These are phyloP conservation scores for Agelas oroides DNA, from an alignment of 37 sponge, comb jelly and placozoan genomes.

Conservation along the genomic window DNA sequence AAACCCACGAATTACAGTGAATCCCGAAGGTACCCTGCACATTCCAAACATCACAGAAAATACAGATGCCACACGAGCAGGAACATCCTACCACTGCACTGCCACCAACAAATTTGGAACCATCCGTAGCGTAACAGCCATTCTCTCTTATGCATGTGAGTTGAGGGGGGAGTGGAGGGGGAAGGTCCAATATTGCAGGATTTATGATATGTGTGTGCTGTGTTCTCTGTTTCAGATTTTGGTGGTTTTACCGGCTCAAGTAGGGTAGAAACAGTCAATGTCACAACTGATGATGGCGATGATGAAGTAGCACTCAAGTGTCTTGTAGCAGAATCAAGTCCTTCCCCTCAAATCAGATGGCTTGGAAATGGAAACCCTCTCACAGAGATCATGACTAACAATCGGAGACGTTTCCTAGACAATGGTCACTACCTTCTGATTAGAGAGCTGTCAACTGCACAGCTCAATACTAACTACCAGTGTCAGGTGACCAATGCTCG, in stretches of 20 bases:
- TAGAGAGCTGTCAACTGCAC: background rate
- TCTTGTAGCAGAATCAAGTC: background rate
- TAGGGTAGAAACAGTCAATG: background rate
- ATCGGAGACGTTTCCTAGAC: background rate
- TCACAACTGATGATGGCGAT: background rate
- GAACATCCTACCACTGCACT: constrained; percentile 56
- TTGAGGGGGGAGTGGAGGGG: background rate
- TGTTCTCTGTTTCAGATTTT: constrained; percentile 39
- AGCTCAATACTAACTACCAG: constrained; percentile 9
- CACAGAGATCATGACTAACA: background rate
- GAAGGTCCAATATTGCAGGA: background rate
- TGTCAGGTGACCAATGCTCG: constrained; percentile 61
- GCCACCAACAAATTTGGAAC: constrained; percentile 60
- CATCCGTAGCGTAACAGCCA: constrained; percentile 51
- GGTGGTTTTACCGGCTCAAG: constrained; percentile 1
- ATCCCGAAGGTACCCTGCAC: background rate
- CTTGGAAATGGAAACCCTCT: background rate
- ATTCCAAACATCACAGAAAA: constrained; percentile 22
- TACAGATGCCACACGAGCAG: constrained; percentile 22
- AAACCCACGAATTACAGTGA: background rate
- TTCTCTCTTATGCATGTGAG: constrained; percentile 48
- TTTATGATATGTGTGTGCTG: background rate
- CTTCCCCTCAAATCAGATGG: constrained; percentile 35
- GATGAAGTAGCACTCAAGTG: constrained; percentile 45
- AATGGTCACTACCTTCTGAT: constrained; percentile 45